Evolutionary conservation across 2,113 vertebrate species (phyloP), one percentile per base, ranked within the genome.

Genomic region (Calyptommatus sinebrachiatus): DNA sequence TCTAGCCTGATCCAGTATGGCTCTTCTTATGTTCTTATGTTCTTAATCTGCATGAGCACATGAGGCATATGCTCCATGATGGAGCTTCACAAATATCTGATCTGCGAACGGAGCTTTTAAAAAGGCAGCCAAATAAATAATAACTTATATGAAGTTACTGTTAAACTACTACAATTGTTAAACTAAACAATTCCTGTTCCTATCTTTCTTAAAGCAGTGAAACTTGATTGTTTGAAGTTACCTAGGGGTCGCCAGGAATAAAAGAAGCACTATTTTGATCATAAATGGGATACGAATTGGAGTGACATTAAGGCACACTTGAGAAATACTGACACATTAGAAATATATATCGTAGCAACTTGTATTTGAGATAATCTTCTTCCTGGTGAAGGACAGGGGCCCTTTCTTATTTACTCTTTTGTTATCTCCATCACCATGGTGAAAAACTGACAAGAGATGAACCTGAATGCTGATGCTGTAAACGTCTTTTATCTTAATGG

Each of bases 401-500:
- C 8, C 16, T 35, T 84, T 29, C 67, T 22, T 84, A 8, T 1
- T 7, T 77, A 63, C 31, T 1, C 71, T 14, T 28, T 80, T 4
- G 1, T 0, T 66, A 71, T 71, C 84, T 78, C 46, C 1, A 22
- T 31, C 18, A 65, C 14, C 3, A 22, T 22, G 20, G 45, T 69
- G 48, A 83, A 60, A 12, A 79, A 45, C 41, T 31, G 65, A 31
- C 48, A 86, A 21, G 22, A 53, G 79, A 63, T 41, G n/a, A 76
- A 65, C 68, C 28, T 1, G 46, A 26, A 24, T 35, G 45, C 76
- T 75, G 57, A 28, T 8, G 35, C 8, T 21, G 73, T 12, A 57
- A 18, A 57, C 53, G 16, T 57, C 53, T 57, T 57, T 18, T 57
- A 20, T 57, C 53, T 57, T 57, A 57, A 57, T 50, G 50, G 50